A percentile compares a stretch with the other conserved stretches of the same genome.
These are phyloP conservation scores for Aurelia aurita DNA, from an alignment of 30 jellyfish, hydroid and myxozoan species.

Conservation along the genomic window DNA sequence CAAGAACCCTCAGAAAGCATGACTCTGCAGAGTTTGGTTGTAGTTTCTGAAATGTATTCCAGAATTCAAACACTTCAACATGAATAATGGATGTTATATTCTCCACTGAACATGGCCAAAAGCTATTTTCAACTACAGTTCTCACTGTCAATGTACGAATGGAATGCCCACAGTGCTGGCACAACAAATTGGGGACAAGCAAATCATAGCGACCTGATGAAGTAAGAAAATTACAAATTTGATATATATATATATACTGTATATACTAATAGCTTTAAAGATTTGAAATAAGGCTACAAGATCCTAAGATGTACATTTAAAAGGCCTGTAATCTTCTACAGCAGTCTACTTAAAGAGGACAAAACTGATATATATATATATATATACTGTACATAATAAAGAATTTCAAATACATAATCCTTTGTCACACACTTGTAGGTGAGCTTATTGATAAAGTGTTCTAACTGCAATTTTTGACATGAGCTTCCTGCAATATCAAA, in stretches of 20 bases:
- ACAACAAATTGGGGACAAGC: slow-evolving; percentile 4
- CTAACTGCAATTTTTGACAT: too few species aligned
- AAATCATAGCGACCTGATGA: slow-evolving; percentile 33
- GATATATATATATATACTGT: too few species aligned
- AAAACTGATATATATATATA: too few species aligned
- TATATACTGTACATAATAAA: too few species aligned
- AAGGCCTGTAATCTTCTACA: too few species aligned
- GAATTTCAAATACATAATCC: too few species aligned
- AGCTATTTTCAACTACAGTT: slow-evolving; percentile 29
- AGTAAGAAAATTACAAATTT: too few species aligned
- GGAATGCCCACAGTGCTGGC: slow-evolving; percentile 19
- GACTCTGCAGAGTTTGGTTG: slow-evolving; percentile 11
- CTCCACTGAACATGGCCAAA: slow-evolving; percentile 43
- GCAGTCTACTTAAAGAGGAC: too few species aligned
- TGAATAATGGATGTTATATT: slow-evolving; percentile 15
- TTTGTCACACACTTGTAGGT: too few species aligned
- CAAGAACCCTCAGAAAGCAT: slow-evolving; percentile 30
- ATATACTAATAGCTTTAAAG: neutral
- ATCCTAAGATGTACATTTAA: too few species aligned
- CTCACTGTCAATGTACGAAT: slow-evolving; percentile 1
- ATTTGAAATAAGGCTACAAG: neutral
- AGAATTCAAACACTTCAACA: slow-evolving; percentile 20
- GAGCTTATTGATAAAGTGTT: too few species aligned
- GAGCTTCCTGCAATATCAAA: too few species aligned
- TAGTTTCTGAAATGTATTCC: slow-evolving; percentile 15